phyloP scores from a whole-genome alignment of 2,113 vertebrate species.

The Heteronetta atricapilla region DNA sequence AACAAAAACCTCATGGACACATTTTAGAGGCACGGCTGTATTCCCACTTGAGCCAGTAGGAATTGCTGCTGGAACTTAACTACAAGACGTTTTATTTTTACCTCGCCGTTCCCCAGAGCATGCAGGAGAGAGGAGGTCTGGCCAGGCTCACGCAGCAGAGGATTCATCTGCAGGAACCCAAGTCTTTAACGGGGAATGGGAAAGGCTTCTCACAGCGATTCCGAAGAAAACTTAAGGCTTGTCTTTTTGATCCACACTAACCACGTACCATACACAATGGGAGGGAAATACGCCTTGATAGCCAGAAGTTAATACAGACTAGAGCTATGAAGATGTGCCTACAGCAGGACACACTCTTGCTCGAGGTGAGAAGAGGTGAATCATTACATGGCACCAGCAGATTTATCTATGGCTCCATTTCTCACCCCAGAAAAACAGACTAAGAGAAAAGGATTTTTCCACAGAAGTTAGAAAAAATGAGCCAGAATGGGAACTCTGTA shows the following conservation, averaged over 20 bases:
- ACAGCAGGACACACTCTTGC: neutral
- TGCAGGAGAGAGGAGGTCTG: neutral
- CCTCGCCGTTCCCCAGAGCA: neutral
- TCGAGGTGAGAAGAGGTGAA: neutral
- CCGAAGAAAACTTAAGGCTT: neutral
- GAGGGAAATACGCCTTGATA: neutral
- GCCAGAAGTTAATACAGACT: neutral
- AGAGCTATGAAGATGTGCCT: neutral
- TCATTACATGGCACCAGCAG: neutral
- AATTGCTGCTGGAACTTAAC: neutral
- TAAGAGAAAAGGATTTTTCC: slow-evolving; percentile 19
- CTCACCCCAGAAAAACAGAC: neutral
- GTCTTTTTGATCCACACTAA: neutral
- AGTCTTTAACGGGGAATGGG: neutral
- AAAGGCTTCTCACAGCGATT: neutral
- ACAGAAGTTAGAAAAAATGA: slow-evolving; percentile 12
- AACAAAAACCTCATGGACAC: neutral
- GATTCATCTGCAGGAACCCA: neutral
- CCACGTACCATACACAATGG: neutral
- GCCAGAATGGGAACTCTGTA: neutral
- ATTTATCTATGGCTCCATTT: neutral
- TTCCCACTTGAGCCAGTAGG: neutral
- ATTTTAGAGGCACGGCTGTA: neutral
- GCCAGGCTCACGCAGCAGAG: neutral
- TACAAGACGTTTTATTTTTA: slow-evolving; percentile 45